Percentiles rank a stretch among this genome's conserved stretches.
Evolutionary conservation across 2,113 vertebrate species (phyloP).

Genomic region (Buteo buteo): DNA sequence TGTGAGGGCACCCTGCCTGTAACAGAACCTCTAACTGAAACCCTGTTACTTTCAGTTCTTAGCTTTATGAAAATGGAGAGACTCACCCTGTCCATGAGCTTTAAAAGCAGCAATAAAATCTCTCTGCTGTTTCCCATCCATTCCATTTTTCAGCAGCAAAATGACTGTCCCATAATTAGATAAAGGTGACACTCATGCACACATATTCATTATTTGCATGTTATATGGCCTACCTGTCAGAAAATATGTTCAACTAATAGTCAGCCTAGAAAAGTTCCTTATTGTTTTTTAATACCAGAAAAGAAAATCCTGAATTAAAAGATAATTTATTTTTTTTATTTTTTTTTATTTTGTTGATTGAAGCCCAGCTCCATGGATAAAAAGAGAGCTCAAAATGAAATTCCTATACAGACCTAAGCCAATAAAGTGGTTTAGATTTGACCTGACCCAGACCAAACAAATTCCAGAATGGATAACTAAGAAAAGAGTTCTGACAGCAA

Average conservation of each 20-base stretch:
- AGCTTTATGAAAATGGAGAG: constrained; percentile 5
- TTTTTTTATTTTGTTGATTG: background rate
- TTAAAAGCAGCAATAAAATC: background rate
- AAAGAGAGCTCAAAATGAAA: background rate
- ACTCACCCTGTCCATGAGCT: background rate
- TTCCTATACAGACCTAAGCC: background rate
- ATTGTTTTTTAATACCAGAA: background rate
- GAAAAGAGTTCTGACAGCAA: background rate
- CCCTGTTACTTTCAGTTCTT: background rate
- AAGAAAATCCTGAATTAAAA: background rate
- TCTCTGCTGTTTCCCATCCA: background rate
- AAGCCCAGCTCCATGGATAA: background rate
- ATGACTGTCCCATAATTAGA: background rate
- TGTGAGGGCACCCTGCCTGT: background rate
- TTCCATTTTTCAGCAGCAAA: background rate
- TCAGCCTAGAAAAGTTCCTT: background rate
- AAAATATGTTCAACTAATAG: background rate
- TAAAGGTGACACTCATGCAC: background rate
- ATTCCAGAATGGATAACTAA: background rate
- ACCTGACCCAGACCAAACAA: background rate
- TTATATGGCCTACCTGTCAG: background rate
- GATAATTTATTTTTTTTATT: background rate
- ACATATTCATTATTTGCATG: background rate
- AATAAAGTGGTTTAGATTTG: background rate
- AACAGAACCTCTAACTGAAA: background rate